phyloP scores from a whole-genome alignment of 2,797 vertebrate genomes.

The Muscicapa striata region DNA sequence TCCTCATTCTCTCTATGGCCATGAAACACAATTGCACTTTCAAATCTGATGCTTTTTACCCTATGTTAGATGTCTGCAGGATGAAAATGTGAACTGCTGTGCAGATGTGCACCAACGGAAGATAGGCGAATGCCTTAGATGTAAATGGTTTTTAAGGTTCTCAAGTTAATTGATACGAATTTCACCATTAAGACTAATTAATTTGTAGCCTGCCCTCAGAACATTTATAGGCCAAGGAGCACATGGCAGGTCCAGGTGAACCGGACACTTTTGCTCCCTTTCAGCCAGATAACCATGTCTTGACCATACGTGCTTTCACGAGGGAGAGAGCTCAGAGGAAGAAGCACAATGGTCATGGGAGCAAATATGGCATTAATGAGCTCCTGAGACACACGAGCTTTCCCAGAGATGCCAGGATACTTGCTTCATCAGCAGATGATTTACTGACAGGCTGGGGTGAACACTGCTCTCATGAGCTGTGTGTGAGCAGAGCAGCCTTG shows the following conservation, averaged over 20 bases:
- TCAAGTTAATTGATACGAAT: background rate
- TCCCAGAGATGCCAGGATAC: background rate
- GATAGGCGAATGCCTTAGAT: background rate
- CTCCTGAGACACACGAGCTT: background rate
- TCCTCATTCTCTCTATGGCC: background rate
- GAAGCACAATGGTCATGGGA: background rate
- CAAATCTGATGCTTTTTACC: background rate
- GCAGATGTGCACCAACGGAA: background rate
- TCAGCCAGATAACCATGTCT: background rate
- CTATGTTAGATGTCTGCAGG: background rate
- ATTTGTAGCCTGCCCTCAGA: background rate
- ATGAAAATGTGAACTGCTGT: background rate
- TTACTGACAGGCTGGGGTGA: background rate
- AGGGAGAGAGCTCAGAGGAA: background rate
- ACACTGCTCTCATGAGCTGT: accelerated
- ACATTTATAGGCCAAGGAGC: background rate
- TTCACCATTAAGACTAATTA: background rate
- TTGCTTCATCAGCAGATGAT: background rate
- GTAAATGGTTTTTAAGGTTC: background rate
- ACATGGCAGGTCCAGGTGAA: background rate
- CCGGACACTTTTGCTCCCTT: background rate
- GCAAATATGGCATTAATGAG: background rate
- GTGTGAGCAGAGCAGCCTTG: background rate
- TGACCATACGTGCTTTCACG: background rate
- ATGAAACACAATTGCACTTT: background rate